Evolutionary conservation across 2,113 vertebrate species (phyloP).

Genomic region (Anoplopoma fimbria): DNA sequence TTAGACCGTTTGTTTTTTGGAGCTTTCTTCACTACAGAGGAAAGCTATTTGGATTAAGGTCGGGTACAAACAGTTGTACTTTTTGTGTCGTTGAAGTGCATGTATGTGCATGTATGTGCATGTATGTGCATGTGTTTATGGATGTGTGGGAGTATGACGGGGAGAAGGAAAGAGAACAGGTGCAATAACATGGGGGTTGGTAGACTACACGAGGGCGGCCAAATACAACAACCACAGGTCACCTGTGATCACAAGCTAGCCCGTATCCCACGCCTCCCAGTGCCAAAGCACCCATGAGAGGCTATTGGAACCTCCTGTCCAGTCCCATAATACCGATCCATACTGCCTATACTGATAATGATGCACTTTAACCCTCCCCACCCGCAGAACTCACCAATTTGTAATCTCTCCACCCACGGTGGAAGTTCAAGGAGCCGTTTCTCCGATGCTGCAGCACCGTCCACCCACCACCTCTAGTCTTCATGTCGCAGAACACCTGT

Average conservation of each 20-base stretch:
- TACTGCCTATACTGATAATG: background rate
- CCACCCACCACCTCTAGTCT: conserved; percentile 87
- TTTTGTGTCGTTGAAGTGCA: conserved; percentile 9
- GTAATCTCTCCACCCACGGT: conserved; percentile 87
- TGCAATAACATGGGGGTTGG: conserved; percentile 76
- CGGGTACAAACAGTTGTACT: conserved; percentile 37
- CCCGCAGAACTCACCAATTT: conserved; percentile 78
- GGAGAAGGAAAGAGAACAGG: conserved; percentile 69
- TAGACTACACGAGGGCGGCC: conserved; percentile 58
- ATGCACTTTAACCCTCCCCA: background rate
- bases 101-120: background rate
- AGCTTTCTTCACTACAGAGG: conserved; percentile 13
- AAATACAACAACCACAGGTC: conserved; percentile 73
- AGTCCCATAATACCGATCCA: conserved; percentile 8
- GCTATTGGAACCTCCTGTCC: conserved; percentile 71
- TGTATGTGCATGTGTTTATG: conserved; percentile 8
- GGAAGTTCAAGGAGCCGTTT: conserved; percentile 85
- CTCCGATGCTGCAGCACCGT: conserved; percentile 85
- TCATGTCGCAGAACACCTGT: conserved; percentile 89
- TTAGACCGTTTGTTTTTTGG: conserved; percentile 28
- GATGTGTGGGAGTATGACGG: conserved; percentile 44
- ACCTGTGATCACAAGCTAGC: conserved; percentile 63
- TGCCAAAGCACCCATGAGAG: conserved; percentile 45
- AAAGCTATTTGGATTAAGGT: conserved; percentile 35
- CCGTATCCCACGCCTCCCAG: conserved; percentile 63